Evolutionary conservation across 2,113 vertebrate species (phyloP), one percentile per base, ranked within the genome.

Genomic region (Mus pahari): DNA sequence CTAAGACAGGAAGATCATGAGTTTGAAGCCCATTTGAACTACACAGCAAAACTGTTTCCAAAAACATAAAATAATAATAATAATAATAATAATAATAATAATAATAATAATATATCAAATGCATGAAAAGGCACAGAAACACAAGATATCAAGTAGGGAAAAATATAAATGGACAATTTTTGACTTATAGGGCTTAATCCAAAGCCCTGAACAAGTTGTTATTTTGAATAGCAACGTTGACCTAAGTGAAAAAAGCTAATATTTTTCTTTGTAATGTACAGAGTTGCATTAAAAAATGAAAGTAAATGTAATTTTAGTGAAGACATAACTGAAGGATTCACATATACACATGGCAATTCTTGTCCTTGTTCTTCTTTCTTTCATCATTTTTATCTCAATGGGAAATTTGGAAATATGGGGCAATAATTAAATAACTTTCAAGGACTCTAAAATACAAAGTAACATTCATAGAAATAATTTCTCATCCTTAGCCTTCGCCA

Each of bases 331-430:
- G 13, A 48, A 62, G 14, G 11, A 42, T 4, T 71, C 33, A 78
- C 50, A 82, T 74, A 33, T 58, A 48, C 5, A 19, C 0, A 48
- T 2, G 11, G 36, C 2, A 70, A 9, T 24, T 64, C 5, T 33
- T 8, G 31, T 20, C 13, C 7, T 16, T 79, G 45, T 83, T 86
- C 10, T 17, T 45, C 8, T 42, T 33, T 64, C 7, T 50, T 5
- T 7, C 7, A 89, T 2, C 10, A 0, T 4, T n/a, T 90, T 58
- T 1, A 22, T 83, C 39, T 94, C 66, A 14, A 28, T 33, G 13
- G 22, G 3, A 31, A 16, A 33, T 75, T 24, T 45, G 7, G 17
- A n/a, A 66, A 0, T 6, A 9, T 2, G 68, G 1, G 3, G 2
- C 45, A 36, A 36, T 68, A 58, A 24, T 45, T 6, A 9, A 16